These are phyloP conservation scores for Oreocharis arfaki DNA, from an alignment of 2,113 vertebrate genomes.

Conservation along the genomic window DNA sequence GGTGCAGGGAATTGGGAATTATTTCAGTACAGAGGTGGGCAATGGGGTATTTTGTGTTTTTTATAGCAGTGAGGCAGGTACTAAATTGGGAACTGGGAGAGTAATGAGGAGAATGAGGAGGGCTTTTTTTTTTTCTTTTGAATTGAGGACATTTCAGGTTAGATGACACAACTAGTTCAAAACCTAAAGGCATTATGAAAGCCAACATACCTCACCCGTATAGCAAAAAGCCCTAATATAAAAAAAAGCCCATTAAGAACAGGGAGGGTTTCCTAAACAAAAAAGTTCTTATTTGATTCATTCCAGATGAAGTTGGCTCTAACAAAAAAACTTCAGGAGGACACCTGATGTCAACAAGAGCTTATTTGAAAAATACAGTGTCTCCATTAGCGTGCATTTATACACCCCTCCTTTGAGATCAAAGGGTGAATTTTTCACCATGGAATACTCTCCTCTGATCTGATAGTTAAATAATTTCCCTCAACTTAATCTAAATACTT, in stretches of 20 bases:
- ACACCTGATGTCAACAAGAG: neutral
- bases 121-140: neutral
- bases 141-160: neutral
- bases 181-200: neutral
- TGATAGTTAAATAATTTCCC: neutral
- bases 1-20: neutral
- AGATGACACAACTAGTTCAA: neutral
- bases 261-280: neutral
- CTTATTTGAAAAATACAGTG: neutral
- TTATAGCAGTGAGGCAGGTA: neutral
- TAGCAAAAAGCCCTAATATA: neutral
- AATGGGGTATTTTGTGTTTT: neutral
- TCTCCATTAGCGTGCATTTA: neutral
- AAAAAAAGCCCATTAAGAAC: rapidly evolving
- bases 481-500: neutral
- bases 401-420: neutral
- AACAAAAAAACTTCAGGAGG: neutral
- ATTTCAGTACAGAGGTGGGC: neutral
- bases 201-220: neutral
- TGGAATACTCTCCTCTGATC: neutral
- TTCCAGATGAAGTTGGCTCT: neutral
- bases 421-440: neutral
- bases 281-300: neutral
- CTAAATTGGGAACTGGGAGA: neutral
- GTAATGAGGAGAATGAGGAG: neutral